These are phyloP conservation scores for Chironomus riparius DNA, from an alignment of 2,888 invertebrate genomes.

Conservation along the genomic window DNA sequence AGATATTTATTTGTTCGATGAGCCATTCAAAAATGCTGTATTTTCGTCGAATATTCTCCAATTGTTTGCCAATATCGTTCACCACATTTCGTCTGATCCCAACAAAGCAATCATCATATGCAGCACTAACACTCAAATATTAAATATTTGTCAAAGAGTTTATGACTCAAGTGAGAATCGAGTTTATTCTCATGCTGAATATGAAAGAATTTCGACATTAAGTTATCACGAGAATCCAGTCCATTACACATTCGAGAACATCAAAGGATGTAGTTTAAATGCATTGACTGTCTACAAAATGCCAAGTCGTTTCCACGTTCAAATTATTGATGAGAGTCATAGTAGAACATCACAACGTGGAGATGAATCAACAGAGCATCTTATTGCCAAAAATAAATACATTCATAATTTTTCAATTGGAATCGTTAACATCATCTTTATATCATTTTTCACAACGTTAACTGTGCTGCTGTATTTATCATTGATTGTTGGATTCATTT, in stretches of 20 bases:
- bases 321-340: slow-evolving; percentile 2
- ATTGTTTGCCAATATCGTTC: slow-evolving; percentile 16
- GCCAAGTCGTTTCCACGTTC: slow-evolving; percentile 23
- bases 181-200: slow-evolving; percentile 9
- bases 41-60: slow-evolving; percentile 10
- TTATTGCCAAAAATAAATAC: slow-evolving; percentile 11
- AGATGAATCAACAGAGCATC: slow-evolving; percentile 13
- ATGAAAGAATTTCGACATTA: slow-evolving; percentile 15
- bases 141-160: slow-evolving; percentile 18
- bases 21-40: slow-evolving; percentile 26
- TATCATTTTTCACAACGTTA: slow-evolving; percentile 19
- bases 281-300: slow-evolving; percentile 13
- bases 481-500: slow-evolving; percentile 28
- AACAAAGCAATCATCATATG: slow-evolving; percentile 28
- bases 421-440: slow-evolving; percentile 1
- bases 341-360: background rate
- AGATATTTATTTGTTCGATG: slow-evolving; percentile 28
- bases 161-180: slow-evolving; percentile 17
- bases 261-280: slow-evolving; percentile 16
- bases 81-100: slow-evolving; percentile 1
- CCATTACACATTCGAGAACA: slow-evolving; percentile 9
- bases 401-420: background rate
- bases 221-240: slow-evolving; percentile 13
- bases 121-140: slow-evolving; percentile 20
- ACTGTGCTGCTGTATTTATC: slow-evolving; percentile 13